Evolutionary conservation across 2,113 vertebrate genomes (phyloP).

Genomic region (Rhabdornis inornatus): DNA sequence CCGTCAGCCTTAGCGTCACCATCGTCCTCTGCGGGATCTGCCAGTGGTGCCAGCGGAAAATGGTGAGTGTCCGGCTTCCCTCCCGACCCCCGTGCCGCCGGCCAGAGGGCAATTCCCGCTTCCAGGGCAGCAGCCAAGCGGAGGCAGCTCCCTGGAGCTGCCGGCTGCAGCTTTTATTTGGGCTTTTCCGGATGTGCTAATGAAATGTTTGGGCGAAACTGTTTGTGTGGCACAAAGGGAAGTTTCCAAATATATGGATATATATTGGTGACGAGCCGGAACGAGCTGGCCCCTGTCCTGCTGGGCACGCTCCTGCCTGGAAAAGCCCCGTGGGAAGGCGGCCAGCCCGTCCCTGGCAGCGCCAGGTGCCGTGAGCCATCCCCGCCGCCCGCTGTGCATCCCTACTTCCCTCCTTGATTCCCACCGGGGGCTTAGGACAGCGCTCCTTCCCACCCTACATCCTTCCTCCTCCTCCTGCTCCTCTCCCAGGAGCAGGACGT

Average conservation of each 20-base stretch:
- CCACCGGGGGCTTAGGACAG: not conserved
- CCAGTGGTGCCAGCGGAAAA: conserved; percentile 98
- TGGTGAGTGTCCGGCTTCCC: conserved; percentile 79
- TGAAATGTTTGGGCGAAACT: conserved; percentile 30
- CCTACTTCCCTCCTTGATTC: not conserved
- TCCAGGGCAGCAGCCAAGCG: not conserved
- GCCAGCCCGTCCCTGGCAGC: not conserved
- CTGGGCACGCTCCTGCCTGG: conserved; percentile 19
- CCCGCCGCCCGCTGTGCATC: not conserved
- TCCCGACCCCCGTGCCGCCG: not conserved
- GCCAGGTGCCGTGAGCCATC: not conserved
- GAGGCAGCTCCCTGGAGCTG: not conserved
- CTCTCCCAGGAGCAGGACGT: not conserved
- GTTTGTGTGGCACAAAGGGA: not conserved
- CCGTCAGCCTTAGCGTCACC: conserved; percentile 95
- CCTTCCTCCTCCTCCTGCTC: not conserved
- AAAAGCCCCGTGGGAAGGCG: not conserved
- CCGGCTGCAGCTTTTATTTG: not conserved
- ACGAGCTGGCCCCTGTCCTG: conserved; percentile 24
- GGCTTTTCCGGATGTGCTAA: conserved; percentile 12
- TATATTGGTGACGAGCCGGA: not conserved
- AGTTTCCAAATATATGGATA: conserved; percentile 9
- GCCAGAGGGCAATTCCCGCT: not conserved
- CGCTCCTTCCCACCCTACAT: not conserved
- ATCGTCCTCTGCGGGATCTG: conserved; percentile 96